Percentiles rank a stretch among this genome's conserved stretches.
Evolutionary conservation across 2,113 vertebrate genomes (phyloP).

Genomic region (Rattus rattus): DNA sequence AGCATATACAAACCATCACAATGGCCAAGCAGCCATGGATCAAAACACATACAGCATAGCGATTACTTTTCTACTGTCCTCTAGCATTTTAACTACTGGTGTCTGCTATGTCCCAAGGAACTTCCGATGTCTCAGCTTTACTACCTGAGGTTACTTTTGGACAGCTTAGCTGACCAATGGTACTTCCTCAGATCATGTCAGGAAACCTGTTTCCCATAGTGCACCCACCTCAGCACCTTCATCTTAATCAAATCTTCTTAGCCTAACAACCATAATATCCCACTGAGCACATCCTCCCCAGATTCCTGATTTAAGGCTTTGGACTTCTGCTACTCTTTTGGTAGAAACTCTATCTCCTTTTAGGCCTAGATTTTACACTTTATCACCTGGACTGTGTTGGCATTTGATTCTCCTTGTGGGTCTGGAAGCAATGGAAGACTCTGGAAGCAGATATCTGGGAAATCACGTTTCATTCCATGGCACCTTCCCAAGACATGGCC

Average conservation of each 20-base stretch:
- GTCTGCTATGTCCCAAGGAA: neutral
- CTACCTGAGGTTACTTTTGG: neutral
- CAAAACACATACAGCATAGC: neutral
- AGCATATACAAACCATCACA: no score
- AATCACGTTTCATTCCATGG: neutral
- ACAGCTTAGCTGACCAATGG: neutral
- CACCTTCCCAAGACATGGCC: neutral
- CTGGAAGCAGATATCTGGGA: neutral
- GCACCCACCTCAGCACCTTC: neutral
- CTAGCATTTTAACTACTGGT: slow-evolving; percentile 24
- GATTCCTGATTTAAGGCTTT: neutral
- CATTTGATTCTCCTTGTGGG: neutral
- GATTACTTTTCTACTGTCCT: neutral
- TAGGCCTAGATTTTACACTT: neutral
- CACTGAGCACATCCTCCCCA: neutral
- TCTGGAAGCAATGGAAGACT: neutral
- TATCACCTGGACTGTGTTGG: neutral
- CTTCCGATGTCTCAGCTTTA: neutral
- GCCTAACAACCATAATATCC: neutral
- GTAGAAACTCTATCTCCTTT: neutral
- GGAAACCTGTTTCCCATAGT: neutral
- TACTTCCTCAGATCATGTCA: neutral
- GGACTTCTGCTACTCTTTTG: neutral
- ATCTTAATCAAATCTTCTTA: neutral
- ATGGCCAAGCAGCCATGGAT: neutral